These are phyloP conservation scores for Cabera pusaria DNA, from an alignment of 2,888 invertebrate genomes.

Conservation along the genomic window DNA sequence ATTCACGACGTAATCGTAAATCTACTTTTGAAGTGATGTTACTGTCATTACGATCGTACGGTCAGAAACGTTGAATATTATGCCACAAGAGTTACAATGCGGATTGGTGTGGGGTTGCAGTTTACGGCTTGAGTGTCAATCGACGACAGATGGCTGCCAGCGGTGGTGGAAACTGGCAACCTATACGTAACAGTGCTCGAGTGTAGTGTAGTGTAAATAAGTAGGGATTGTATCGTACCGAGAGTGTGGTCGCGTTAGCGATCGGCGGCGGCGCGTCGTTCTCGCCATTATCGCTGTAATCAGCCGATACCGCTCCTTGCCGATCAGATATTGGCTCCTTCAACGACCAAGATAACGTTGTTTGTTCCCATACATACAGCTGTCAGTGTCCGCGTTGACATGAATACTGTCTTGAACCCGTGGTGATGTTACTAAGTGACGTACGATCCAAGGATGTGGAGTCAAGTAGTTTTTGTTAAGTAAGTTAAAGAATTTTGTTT, in stretches of 20 bases:
- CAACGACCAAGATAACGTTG: conserved; percentile 50
- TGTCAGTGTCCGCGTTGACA: conserved; percentile 39
- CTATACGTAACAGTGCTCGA: conserved; percentile 18
- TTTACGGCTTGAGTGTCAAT: background rate
- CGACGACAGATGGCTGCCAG: background rate
- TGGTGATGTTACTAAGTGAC: conserved; percentile 30
- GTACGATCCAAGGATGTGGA: conserved; percentile 68
- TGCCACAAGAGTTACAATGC: no score
- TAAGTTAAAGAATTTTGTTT: conserved; percentile 38
- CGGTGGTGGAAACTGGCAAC: conserved; percentile 14
- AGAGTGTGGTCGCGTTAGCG: background rate
- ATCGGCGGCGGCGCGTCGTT: background rate
- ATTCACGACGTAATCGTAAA: conserved; percentile 6
- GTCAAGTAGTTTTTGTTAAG: conserved; percentile 64
- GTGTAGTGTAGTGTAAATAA: no score
- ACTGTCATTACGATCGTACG: no score
- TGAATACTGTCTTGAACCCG: conserved; percentile 35
- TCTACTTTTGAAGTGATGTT: conserved; percentile 1
- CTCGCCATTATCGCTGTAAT: conserved; percentile 24
- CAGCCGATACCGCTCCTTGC: conserved; percentile 43
- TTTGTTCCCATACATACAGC: conserved; percentile 45
- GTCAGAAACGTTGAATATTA: no score
- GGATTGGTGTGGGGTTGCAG: background rate
- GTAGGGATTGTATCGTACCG: no score
- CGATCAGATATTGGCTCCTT: conserved; percentile 53